Evolutionary conservation across 2,113 vertebrate species (phyloP), one percentile per base, ranked within the genome.

Genomic region (Lepus timidus): DNA sequence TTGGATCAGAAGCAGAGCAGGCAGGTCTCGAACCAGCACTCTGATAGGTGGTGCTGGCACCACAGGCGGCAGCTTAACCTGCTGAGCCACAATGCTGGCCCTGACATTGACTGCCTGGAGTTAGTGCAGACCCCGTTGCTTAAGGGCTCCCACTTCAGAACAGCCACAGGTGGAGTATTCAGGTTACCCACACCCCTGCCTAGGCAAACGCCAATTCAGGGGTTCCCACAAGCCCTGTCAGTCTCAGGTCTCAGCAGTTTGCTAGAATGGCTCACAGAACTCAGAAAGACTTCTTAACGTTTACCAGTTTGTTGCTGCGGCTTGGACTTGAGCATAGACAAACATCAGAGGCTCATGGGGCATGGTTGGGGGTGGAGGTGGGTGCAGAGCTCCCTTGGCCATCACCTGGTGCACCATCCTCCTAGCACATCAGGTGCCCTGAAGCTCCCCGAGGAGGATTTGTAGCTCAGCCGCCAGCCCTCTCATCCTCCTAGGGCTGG

Each of bases 291-390:
- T 36, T 33, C 39, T 36, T 27, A 10, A 17, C 31, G 11, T 3
- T 19, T 10, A 13, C 52, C 22, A 17, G 25, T 9, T 86, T 13
- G 22, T 61, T 22, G 44, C 8, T 31, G 71, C 55, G 12, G 83
- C 7, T 36, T 13, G 6, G 44, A 44, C 44, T 44, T 44, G 1
- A 44, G 44, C 44, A 44, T 7, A 44, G 44, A 44, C 44, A 44
- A 44, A 44, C 9, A 5, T 16, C 20, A 85, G 84, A 73, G 25
- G 12, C 31, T 25, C 27, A 9, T 9, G 22, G 80, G 9, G 36
- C 61, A 64, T 29, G 49, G 12, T 52, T 8, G n/a, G 31, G 22
- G n/a, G 67, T 0, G 0, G 2, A 16, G 31, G 31, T 14, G 27
- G 22, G 3, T 44, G 8, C 2, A 9, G 22, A 39, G 27, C 27